Percentiles rank a stretch among this genome's conserved stretches.
phyloP scores from a whole-genome alignment of 2,113 vertebrate species.

The Macaca fascicularis region DNA sequence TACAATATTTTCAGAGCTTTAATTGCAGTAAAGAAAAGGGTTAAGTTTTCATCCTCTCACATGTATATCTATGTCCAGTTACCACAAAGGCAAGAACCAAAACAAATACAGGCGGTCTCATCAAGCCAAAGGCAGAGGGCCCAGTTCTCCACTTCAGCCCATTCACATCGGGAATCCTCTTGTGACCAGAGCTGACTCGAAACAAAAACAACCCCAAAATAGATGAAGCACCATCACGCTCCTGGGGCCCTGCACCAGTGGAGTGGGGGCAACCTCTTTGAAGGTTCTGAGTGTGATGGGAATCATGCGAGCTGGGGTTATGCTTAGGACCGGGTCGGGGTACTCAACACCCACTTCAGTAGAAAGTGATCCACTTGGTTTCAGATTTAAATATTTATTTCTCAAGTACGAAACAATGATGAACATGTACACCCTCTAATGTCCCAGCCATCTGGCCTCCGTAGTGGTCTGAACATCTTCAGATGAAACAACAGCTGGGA shows the following conservation, averaged over 20 bases:
- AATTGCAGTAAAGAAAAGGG: neutral
- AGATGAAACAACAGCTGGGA: conserved; percentile 45
- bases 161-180: rapidly evolving
- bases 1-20: neutral
- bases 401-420: conserved; percentile 57
- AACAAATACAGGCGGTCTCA: neutral
- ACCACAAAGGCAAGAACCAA: neutral
- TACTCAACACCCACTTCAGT: conserved; percentile 46
- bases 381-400: conserved; percentile 74
- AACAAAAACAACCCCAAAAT: neutral
- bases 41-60: neutral
- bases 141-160: neutral
- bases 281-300: neutral
- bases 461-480: neutral
- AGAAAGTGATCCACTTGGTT: conserved; percentile 76
- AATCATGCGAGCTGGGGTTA: rapidly evolving
- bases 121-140: rapidly evolving
- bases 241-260: rapidly evolving
- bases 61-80: neutral
- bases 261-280: neutral
- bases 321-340: rapidly evolving
- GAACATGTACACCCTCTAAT: neutral
- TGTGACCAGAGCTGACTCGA: neutral
- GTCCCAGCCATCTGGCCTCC: conserved; percentile 64
- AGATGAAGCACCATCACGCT: rapidly evolving